Percentiles rank a stretch among this genome's conserved stretches.
Evolutionary conservation across 2,113 vertebrate species (phyloP).

Genomic region (Lates calcarifer): DNA sequence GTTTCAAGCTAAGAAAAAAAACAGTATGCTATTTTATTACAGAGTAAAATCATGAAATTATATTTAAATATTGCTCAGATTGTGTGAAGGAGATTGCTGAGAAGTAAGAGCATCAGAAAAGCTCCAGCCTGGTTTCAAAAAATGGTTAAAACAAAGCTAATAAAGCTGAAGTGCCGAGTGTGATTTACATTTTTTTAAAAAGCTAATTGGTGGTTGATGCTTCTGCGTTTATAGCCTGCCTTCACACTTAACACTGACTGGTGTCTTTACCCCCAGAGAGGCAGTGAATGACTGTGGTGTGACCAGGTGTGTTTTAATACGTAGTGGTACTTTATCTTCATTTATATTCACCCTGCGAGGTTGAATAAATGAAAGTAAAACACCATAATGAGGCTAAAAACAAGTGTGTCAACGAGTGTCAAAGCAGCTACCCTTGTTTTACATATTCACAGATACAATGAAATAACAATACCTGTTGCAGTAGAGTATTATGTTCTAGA

Average conservation of each 20-base stretch:
- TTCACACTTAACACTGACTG: background rate
- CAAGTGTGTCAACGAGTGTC: background rate
- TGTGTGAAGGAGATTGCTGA: background rate
- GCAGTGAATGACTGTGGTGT: background rate
- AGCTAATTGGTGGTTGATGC: background rate
- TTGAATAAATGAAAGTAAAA: constrained; percentile 5
- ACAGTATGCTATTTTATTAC: too few species aligned
- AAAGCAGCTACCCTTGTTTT: constrained; percentile 17
- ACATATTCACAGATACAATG: background rate
- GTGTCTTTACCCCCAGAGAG: background rate
- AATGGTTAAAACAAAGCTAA: background rate
- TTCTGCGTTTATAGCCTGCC: background rate
- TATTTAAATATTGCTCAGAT: too few species aligned
- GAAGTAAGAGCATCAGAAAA: background rate
- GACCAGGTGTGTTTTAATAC: constrained; percentile 4
- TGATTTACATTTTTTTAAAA: background rate
- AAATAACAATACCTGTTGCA: too few species aligned
- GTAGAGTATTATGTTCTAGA: background rate
- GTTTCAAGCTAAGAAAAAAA: background rate
- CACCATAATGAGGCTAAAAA: background rate
- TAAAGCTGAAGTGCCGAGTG: background rate
- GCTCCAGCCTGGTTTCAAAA: background rate
- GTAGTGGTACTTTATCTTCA: constrained; percentile 13
- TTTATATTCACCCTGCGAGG: background rate
- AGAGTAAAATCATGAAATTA: background rate